Evolutionary conservation across 2,888 invertebrate genomes (phyloP).

Genomic region (Drosophila pseudotalamancana): DNA sequence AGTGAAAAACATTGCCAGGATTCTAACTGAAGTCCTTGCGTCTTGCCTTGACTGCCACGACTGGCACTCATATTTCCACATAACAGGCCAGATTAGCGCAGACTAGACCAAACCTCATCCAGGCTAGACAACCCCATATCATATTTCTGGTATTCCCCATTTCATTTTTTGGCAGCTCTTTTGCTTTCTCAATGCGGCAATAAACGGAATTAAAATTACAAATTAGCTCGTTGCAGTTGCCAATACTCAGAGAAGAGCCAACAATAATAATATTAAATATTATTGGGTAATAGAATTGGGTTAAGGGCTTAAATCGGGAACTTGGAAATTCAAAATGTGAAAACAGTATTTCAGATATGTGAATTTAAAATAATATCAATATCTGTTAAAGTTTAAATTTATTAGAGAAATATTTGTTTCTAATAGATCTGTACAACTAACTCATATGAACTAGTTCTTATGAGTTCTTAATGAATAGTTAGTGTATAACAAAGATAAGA

Average conservation of each 20-base stretch:
- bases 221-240: slow-evolving; percentile 72
- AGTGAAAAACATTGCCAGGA: slow-evolving; percentile 35
- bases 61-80: slow-evolving; percentile 45
- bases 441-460: too few relatives aligned
- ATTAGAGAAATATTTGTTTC: too few relatives aligned
- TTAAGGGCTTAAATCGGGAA: background rate
- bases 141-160: slow-evolving; percentile 14
- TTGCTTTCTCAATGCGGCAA: slow-evolving; percentile 68
- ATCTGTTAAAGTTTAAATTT: too few relatives aligned
- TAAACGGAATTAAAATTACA: slow-evolving; percentile 71
- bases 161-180: slow-evolving; percentile 53
- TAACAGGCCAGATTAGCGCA: slow-evolving; percentile 3
- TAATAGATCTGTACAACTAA: too few relatives aligned
- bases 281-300: slow-evolving; percentile 17
- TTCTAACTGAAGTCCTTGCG: slow-evolving; percentile 24
- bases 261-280: background rate
- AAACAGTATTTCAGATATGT: too few relatives aligned
- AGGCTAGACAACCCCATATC: slow-evolving; percentile 11
- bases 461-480: too few relatives aligned
- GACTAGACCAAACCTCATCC: background rate
- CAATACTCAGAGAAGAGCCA: slow-evolving; percentile 14
- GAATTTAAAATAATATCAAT: too few relatives aligned
- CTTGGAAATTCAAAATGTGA: too few relatives aligned
- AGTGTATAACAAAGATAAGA: too few relatives aligned
- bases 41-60: slow-evolving; percentile 60